A percentile compares a stretch with the other conserved stretches of the same genome.
Conservation (phyloP, 2,113 vertebrate genomes). For the Nerophis ophidion region DNA sequence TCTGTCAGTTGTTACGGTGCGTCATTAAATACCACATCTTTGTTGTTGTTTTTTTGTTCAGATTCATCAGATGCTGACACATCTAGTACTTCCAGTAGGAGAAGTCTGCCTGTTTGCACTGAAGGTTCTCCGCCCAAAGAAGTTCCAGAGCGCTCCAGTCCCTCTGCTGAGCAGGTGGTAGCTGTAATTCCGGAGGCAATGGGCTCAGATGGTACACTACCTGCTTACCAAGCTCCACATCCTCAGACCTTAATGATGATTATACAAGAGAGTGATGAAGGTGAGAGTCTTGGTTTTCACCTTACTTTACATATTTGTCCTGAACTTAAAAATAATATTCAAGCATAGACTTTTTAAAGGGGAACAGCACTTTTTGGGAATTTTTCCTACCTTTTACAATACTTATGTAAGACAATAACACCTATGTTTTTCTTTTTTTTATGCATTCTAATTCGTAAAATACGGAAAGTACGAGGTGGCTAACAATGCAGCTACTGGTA, state of each 20-base stretch:
- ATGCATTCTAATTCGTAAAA: too few species aligned
- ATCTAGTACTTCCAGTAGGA: slow-evolving; percentile 59
- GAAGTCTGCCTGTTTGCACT: slow-evolving; percentile 41
- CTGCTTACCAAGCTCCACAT: slow-evolving; percentile 24
- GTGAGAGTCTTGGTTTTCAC: not conserved
- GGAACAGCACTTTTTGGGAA: too few species aligned
- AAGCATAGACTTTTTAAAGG: not conserved
- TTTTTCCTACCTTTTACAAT: too few species aligned
- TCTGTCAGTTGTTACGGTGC: too few species aligned
- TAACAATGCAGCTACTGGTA: too few species aligned
- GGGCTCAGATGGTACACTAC: slow-evolving; percentile 24
- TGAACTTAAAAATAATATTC: not conserved
- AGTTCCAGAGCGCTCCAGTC: slow-evolving; percentile 23
- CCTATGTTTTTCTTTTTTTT: too few species aligned
- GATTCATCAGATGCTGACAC: slow-evolving; percentile 74
- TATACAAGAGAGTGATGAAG: slow-evolving; percentile 37
- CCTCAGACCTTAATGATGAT: slow-evolving; percentile 37
- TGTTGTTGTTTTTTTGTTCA: slow-evolving; percentile 29
- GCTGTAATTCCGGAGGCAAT: slow-evolving; percentile 20
- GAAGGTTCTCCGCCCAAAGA: slow-evolving; percentile 37
- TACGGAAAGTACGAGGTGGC: too few species aligned
- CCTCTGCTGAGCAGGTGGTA: slow-evolving; percentile 17
- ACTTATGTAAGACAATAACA: too few species aligned
- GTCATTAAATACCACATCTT: not conserved
- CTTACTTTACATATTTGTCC: too few species aligned